phyloP scores from a whole-genome alignment of 2,113 vertebrate genomes.

The Pristiophorus japonicus region DNA sequence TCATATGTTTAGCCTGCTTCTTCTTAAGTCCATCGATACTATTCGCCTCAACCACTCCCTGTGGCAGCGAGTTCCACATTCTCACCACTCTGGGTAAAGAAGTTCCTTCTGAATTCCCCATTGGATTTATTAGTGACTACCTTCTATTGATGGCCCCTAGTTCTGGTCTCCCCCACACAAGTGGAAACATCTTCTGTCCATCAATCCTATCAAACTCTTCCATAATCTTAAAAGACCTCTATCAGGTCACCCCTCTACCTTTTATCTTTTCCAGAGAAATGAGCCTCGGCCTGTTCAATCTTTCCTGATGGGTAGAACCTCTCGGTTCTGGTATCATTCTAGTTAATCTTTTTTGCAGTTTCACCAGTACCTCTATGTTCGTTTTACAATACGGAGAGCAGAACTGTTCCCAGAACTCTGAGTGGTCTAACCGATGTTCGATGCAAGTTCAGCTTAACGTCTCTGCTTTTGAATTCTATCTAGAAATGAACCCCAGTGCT shows the following conservation, averaged over 20 bases:
- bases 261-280: background rate
- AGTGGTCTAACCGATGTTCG: background rate
- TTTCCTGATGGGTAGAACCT: background rate
- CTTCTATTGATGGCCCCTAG: background rate
- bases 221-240: background rate
- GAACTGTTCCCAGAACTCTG: too few species aligned
- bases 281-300: background rate
- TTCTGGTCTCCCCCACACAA: background rate
- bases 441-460: background rate
- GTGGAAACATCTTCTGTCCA: background rate
- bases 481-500: too few species aligned
- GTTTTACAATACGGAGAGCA: background rate
- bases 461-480: background rate
- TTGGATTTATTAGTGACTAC: background rate
- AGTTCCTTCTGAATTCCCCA: background rate
- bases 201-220: background rate
- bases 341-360: background rate
- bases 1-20: background rate
- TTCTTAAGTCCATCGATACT: background rate
- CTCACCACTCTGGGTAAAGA: background rate
- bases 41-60: background rate
- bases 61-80: background rate
- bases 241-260: background rate
- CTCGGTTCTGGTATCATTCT: background rate
- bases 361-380: background rate